Percentiles rank a stretch among this genome's conserved stretches.
Conservation (phyloP, 1,140 invertebrate genomes). For the Ostrea denselamellosa region DNA sequence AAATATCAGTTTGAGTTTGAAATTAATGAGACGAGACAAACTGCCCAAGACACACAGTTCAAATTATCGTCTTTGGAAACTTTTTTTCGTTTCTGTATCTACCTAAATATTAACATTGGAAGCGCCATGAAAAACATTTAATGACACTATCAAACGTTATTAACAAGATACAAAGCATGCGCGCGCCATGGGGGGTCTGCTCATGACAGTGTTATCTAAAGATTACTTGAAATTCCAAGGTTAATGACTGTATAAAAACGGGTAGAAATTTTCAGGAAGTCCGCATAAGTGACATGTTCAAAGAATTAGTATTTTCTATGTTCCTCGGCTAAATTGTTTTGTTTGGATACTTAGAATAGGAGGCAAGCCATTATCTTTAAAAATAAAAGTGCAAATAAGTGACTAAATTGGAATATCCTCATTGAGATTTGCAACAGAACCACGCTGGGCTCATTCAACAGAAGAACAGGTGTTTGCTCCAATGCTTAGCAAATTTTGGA, state of each 20-base stretch:
- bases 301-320: background rate
- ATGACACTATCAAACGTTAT: background rate
- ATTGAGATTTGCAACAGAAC: background rate
- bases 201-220: background rate
- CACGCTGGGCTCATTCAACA: background rate
- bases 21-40: too few species aligned
- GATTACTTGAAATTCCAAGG: background rate
- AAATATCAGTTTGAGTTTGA: too few species aligned
- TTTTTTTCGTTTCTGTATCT: background rate
- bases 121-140: slow-evolving; percentile 8
- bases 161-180: background rate
- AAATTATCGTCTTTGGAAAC: background rate
- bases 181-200: background rate
- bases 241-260: background rate
- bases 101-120: too few species aligned
- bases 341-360: background rate
- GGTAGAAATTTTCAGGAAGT: background rate
- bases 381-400: background rate
- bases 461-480: background rate
- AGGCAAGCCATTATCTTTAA: background rate
- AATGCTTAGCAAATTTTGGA: background rate
- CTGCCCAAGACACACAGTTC: too few species aligned
- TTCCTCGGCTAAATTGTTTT: background rate
- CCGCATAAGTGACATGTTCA: background rate
- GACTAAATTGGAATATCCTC: background rate